Conservation (phyloP, 2,888 invertebrate genomes). For the Exocentrus adspersus region DNA sequence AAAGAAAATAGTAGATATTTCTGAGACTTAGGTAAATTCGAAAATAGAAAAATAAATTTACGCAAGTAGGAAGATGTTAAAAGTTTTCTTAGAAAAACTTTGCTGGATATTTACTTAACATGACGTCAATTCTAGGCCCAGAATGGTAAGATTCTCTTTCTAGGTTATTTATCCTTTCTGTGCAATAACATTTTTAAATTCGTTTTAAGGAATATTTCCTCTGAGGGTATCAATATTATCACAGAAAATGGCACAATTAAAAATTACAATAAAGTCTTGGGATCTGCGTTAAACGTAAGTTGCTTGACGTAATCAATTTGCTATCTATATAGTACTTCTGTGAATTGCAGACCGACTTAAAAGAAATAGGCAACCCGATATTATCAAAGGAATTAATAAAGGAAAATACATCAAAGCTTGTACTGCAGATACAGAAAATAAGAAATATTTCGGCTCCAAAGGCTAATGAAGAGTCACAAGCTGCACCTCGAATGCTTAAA, state of each 20-base stretch:
- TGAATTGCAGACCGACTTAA: conserved; percentile 74
- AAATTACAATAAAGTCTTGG: conserved; percentile 72
- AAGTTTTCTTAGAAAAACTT: background rate
- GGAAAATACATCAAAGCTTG: conserved; percentile 67
- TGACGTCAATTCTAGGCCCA: conserved; percentile 46
- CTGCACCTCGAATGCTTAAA: conserved; percentile 86
- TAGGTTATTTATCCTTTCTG: no score
- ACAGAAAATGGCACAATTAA: conserved; percentile 72
- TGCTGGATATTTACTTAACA: conserved; percentile 5
- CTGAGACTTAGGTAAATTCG: no score
- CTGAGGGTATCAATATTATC: conserved; percentile 75
- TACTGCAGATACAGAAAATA: conserved; percentile 89
- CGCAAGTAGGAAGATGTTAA: background rate
- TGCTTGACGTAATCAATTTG: background rate
- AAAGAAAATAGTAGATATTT: no score
- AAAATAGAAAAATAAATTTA: background rate
- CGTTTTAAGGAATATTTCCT: conserved; percentile 76
- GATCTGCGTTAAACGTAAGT: conserved; percentile 79
- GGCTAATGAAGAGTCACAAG: conserved; percentile 84
- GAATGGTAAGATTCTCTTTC: conserved; percentile 51
- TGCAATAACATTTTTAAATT: conserved; percentile 31
- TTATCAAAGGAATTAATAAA: conserved; percentile 76
- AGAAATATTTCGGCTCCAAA: conserved; percentile 92
- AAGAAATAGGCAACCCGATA: conserved; percentile 81
- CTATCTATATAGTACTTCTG: no score